phyloP scores from a whole-genome alignment of 2,888 invertebrate genomes.

The Diarsia brunnea region DNA sequence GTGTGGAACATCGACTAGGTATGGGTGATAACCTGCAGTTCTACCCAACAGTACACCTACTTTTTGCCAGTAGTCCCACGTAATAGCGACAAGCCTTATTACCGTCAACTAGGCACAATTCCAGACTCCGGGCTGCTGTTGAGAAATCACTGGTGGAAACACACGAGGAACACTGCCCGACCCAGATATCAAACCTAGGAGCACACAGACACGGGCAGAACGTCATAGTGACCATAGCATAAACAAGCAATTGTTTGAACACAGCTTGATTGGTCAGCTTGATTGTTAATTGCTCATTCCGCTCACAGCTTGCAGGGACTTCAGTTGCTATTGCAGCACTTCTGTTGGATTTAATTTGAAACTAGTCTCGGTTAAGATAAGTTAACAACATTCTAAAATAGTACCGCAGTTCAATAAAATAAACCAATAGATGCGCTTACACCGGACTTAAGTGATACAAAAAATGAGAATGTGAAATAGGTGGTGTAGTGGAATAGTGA shows the following conservation, averaged over 20 bases:
- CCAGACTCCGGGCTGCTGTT: not conserved
- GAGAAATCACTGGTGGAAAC: not conserved
- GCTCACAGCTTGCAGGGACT: too few species aligned
- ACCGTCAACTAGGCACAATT: not conserved
- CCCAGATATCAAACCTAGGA: not conserved
- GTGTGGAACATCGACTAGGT: too few species aligned
- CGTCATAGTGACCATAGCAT: not conserved
- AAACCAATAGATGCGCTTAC: too few species aligned
- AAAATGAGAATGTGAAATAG: too few species aligned
- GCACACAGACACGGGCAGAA: not conserved
- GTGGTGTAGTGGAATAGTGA: too few species aligned
- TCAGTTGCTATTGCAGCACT: not conserved
- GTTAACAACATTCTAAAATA: too few species aligned
- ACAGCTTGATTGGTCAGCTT: too few species aligned
- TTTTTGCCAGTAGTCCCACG: not conserved
- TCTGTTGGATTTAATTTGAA: not conserved
- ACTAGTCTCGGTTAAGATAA: not conserved
- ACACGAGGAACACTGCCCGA: not conserved
- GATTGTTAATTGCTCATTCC: not conserved
- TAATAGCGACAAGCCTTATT: not conserved
- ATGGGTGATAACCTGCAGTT: too few species aligned
- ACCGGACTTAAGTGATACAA: too few species aligned
- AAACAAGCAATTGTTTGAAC: not conserved
- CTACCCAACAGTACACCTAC: too few species aligned
- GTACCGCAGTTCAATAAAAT: too few species aligned